These are phyloP conservation scores for Drosophila sucinea DNA, from an alignment of 1,140 invertebrate species.

Conservation along the genomic window DNA sequence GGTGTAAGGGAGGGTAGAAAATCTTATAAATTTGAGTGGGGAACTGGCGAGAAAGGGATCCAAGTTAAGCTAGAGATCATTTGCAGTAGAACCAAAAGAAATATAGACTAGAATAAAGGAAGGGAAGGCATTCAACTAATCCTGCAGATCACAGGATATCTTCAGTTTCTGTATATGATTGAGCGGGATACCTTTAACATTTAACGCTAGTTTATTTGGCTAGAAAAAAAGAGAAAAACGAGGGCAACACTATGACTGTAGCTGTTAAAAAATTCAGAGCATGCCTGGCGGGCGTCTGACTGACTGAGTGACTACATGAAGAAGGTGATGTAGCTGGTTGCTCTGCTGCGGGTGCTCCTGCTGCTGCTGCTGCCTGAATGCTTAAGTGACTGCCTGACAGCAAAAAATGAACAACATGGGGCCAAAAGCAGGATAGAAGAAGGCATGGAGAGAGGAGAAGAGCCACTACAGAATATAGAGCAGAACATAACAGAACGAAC, in stretches of 20 bases:
- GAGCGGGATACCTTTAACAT: no score
- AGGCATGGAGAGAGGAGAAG: neutral
- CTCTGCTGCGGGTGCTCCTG: slow-evolving; percentile 46
- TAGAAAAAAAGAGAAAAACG: neutral
- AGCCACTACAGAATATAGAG: neutral
- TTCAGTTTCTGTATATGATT: no score
- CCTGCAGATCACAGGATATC: no score
- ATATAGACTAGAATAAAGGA: no score
- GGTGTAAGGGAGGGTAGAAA: no score
- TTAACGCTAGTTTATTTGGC: neutral
- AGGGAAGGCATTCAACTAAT: no score
- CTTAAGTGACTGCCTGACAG: slow-evolving; percentile 57
- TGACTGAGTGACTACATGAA: slow-evolving; percentile 51
- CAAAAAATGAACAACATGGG: slow-evolving; percentile 49
- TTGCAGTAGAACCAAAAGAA: no score
- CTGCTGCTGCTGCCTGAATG: slow-evolving; percentile 59
- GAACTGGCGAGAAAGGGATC: no score
- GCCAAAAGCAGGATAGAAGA: slow-evolving; percentile 7
- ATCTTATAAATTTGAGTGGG: no score
- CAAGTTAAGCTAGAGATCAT: no score
- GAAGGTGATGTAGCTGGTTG: slow-evolving; percentile 32
- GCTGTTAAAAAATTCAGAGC: slow-evolving; percentile 62
- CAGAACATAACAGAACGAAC: neutral
- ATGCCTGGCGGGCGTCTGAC: slow-evolving; percentile 52
- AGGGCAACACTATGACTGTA: slow-evolving; percentile 17